Percentiles rank a stretch among this genome's conserved stretches.
phyloP scores from a whole-genome alignment of 2,797 vertebrate species.

The Alexandromys oeconomus region DNA sequence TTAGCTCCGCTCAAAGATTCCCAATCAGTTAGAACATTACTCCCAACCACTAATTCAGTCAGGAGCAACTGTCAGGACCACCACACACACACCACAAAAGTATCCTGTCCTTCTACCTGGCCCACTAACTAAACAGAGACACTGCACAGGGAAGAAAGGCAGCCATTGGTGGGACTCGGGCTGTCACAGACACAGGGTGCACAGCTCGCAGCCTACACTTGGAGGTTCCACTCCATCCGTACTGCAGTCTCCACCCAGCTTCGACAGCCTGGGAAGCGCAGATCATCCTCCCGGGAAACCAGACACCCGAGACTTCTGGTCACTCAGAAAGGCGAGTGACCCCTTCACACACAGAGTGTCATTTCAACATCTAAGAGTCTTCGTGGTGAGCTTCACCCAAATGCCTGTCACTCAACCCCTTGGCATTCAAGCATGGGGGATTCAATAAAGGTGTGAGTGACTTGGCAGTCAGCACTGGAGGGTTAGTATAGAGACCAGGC shows the following conservation, averaged over 20 bases:
- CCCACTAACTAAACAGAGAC: neutral
- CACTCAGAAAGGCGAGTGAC: neutral
- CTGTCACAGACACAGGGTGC: neutral
- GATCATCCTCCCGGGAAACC: neutral
- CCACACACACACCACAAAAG: neutral
- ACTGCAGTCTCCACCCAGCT: rapidly evolving
- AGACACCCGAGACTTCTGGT: neutral
- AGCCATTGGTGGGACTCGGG: rapidly evolving
- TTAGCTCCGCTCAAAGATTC: neutral
- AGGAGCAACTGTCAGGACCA: neutral
- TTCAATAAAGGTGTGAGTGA: neutral
- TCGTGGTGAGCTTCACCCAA: neutral
- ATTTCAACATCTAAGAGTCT: neutral
- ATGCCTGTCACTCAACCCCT: rapidly evolving
- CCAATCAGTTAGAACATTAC: neutral
- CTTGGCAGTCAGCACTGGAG: neutral
- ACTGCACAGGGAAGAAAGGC: neutral
- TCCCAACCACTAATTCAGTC: neutral
- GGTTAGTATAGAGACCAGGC: neutral
- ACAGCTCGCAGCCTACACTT: rapidly evolving
- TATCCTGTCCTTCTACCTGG: neutral
- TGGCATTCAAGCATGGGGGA: neutral
- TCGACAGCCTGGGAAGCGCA: no score
- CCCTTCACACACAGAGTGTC: neutral
- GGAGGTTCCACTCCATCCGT: rapidly evolving